Evolutionary conservation across 2,888 invertebrate genomes (phyloP), one percentile per base, ranked within the genome.

Genomic region (Parascotia fuliginaria): DNA sequence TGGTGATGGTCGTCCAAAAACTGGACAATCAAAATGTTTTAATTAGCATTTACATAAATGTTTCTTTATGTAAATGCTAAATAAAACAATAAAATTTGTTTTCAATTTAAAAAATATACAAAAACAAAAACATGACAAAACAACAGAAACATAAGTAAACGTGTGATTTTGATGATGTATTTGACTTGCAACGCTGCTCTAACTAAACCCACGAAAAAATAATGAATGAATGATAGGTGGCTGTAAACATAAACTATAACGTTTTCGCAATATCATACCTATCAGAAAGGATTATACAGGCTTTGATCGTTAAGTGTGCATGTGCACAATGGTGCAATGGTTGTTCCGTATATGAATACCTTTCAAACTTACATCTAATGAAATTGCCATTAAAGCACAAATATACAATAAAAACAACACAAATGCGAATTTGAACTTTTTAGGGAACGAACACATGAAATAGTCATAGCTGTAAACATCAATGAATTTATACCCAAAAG

Each of bases 371-470:
- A 19, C 19, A 2, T 19, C 2, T 19, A 19, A 19, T 3, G 2
- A 3, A 5, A 19, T 19, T 19, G 11, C 29, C n/a, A 29, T 11
- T 16, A 16, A 39, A 39, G 16, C 39, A 32, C 16, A 9, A 42
- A 39, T 4, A 47, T 2, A 41, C 3, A 33, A 11, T 5, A 19
- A 16, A 24, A 41, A 33, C 1, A 22, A 19, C 31, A 15, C 9
- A 27, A n/a, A 9, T 1, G 14, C 14, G 0, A 12, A 0, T 34
- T 22, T 5, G 19, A 12, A 29, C 19, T 24, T 31, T 41, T 36
- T 43, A 58, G 47, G 9, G 27, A 51, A 48, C 50, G 45, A 56
- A 46, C 46, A 60, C 60, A 46, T 33, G 46, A 44, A 34, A 54
- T 43, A 39, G 39, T 54, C 50, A 42, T 42, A 58, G 36, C 53